Evolutionary conservation across 2,797 vertebrate genomes (phyloP).

Genomic region (Peromyscus aztecus): DNA sequence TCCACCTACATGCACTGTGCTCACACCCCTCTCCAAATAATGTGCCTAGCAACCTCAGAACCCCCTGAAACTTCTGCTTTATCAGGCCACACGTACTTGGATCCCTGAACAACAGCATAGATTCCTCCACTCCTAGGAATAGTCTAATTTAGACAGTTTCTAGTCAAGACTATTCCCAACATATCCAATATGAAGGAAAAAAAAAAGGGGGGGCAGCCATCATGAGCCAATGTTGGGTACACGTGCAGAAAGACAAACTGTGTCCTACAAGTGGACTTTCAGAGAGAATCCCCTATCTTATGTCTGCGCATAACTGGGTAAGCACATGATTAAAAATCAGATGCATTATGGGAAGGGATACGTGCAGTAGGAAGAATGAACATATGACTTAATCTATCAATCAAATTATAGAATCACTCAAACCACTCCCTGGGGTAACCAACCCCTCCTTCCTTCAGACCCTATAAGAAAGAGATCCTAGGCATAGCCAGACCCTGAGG

Average conservation of each 20-base stretch:
- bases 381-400: neutral
- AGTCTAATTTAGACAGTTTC: neutral
- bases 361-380: neutral
- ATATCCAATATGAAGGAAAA: neutral
- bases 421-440: too few species aligned
- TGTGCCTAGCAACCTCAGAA: neutral
- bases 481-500: neutral
- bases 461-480: neutral
- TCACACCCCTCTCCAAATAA: neutral
- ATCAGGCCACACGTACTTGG: neutral
- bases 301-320: neutral
- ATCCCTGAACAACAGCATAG: neutral
- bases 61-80: neutral
- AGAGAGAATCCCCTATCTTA: neutral
- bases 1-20: neutral
- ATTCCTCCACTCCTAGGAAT: neutral
- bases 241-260: neutral
- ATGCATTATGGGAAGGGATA: neutral
- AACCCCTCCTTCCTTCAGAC: neutral
- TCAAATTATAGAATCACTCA: neutral
- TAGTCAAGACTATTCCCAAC: neutral
- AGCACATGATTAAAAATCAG: neutral
- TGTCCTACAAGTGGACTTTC: neutral
- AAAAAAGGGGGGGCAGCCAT: too few species aligned
- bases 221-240: neutral